These are phyloP conservation scores for Danio jaintianensis DNA, from an alignment of 2,797 vertebrate species.

Conservation along the genomic window DNA sequence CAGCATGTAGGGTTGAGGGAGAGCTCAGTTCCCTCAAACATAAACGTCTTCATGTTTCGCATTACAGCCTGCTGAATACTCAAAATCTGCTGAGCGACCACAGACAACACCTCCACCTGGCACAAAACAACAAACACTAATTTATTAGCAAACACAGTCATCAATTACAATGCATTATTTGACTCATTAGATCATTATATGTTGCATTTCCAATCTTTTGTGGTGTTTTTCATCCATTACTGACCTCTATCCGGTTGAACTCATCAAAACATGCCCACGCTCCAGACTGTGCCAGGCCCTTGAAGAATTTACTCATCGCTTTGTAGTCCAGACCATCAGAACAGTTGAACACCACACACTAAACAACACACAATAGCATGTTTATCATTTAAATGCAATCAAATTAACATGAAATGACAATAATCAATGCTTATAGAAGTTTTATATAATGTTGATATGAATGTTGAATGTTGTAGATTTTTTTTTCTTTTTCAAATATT, in stretches of 20 bases:
- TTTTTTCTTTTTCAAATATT: too few relatives aligned
- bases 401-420: too few relatives aligned
- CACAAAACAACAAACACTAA: not conserved
- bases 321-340: slow-evolving; percentile 95
- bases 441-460: too few relatives aligned
- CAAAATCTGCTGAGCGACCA: slow-evolving; percentile 94
- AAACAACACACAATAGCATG: slow-evolving; percentile 57
- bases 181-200: not conserved
- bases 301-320: slow-evolving; percentile 98
- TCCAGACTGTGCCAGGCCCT: slow-evolving; percentile 91
- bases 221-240: not conserved
- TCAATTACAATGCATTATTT: not conserved
- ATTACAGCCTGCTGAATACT: slow-evolving; percentile 93
- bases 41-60: slow-evolving; percentile 84
- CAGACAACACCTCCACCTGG: slow-evolving; percentile 94
- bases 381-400: not conserved
- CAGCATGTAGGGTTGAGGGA: slow-evolving; percentile 91
- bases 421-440: too few relatives aligned
- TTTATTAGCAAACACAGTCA: not conserved
- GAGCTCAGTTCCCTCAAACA: slow-evolving; percentile 93
- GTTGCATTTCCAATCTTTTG: not conserved
- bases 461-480: too few relatives aligned
- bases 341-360: slow-evolving; percentile 98
- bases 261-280: slow-evolving; percentile 97
- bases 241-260: slow-evolving; percentile 96